Conservation (phyloP, 2,797 vertebrate genomes). For the Kryptopterus vitreolus region DNA sequence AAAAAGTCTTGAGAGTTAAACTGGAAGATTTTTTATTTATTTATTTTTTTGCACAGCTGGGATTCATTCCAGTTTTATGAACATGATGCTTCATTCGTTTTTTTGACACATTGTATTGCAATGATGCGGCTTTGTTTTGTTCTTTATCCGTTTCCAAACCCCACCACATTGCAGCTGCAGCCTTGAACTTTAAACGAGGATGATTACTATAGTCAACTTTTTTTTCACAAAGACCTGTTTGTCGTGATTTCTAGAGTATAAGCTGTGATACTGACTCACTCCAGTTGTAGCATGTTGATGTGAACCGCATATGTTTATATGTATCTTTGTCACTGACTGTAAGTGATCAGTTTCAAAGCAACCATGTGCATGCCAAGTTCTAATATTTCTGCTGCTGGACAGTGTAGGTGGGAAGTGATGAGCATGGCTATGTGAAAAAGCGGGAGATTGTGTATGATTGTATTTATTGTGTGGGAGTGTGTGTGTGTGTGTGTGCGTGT, state of each 20-base stretch:
- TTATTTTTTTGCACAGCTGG: neutral
- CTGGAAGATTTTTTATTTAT: neutral
- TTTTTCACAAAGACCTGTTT: constrained; percentile 13
- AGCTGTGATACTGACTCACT: neutral
- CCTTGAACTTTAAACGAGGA: constrained; percentile 13
- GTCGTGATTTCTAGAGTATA: neutral
- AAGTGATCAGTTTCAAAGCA: constrained; percentile 28
- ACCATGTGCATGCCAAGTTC: constrained; percentile 10
- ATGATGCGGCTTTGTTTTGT: constrained; percentile 19
- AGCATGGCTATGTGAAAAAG: constrained; percentile 1
- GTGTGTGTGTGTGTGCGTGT: constrained; percentile 9
- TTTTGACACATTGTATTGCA: constrained; percentile 17
- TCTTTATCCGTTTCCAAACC: neutral
- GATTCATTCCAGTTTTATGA: constrained; percentile 17
- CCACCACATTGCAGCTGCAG: constrained; percentile 1
- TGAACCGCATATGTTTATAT: constrained; percentile 24
- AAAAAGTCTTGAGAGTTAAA: neutral
- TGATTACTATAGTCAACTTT: constrained; percentile 9
- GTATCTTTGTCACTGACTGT: constrained; percentile 20
- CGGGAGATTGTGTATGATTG: neutral
- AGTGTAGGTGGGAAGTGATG: constrained; percentile 1
- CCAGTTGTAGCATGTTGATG: constrained; percentile 22
- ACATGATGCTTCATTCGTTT: neutral
- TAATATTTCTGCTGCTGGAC: constrained; percentile 19
- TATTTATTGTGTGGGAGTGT: neutral